Percentiles rank a stretch among this genome's conserved stretches.
These are phyloP conservation scores for Spodoptera litura DNA, from an alignment of 1,140 invertebrate genomes.

Conservation along the genomic window DNA sequence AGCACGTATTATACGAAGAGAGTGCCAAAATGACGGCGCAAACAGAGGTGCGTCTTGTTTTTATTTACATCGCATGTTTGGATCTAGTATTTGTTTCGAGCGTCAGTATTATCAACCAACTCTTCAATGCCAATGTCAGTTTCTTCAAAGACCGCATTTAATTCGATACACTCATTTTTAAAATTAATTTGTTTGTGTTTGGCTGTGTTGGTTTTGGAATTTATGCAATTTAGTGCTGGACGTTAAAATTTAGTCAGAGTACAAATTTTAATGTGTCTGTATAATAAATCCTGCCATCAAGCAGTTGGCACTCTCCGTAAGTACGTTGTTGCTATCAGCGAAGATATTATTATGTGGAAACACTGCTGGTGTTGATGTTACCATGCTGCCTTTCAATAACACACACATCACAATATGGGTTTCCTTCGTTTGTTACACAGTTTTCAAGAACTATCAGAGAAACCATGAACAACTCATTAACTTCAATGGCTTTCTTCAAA, in stretches of 20 bases:
- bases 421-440: constrained; percentile 10
- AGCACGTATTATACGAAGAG: constrained; percentile 32
- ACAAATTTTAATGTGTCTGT: neutral
- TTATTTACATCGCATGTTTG: constrained; percentile 51
- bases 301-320: constrained; percentile 8
- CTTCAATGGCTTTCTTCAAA: too few species aligned
- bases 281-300: neutral
- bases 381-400: neutral
- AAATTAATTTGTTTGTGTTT: too few species aligned
- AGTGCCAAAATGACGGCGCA: constrained; percentile 54
- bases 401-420: neutral
- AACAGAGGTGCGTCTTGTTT: constrained; percentile 60
- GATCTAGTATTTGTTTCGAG: constrained; percentile 2
- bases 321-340: constrained; percentile 8
- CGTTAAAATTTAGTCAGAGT: neutral
- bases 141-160: neutral
- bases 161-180: neutral
- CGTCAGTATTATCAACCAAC: neutral
- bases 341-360: neutral
- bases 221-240: neutral
- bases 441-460: neutral
- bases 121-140: neutral
- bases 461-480: neutral
- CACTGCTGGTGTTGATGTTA: constrained; percentile 9
- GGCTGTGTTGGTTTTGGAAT: neutral